Evolutionary conservation across 2,113 vertebrate genomes (phyloP).

Genomic region (Calyptommatus sinebrachiatus): DNA sequence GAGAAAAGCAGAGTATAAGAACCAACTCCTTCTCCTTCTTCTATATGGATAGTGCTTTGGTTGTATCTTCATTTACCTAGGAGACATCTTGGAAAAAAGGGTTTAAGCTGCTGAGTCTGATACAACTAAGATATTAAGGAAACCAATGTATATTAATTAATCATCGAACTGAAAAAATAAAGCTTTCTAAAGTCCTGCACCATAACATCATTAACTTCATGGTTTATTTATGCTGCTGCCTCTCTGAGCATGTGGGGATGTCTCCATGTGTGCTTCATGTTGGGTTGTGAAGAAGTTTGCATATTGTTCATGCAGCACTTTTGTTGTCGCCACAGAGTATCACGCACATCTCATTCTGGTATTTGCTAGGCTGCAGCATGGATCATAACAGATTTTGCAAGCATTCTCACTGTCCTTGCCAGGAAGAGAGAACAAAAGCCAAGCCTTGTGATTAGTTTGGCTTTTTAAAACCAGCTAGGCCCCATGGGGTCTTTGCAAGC

Average conservation of each 20-base stretch:
- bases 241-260: background rate
- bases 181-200: too few relatives aligned
- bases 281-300: background rate
- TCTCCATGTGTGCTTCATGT: background rate
- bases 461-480: slow-evolving; percentile 10
- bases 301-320: background rate
- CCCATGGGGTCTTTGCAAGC: background rate
- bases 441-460: slow-evolving; percentile 29
- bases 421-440: slow-evolving; percentile 9
- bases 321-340: background rate
- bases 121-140: too few relatives aligned
- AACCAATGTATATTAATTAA: too few relatives aligned
- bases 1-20: too few relatives aligned
- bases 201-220: too few relatives aligned
- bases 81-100: too few relatives aligned
- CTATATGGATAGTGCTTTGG: too few relatives aligned
- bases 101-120: too few relatives aligned
- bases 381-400: background rate
- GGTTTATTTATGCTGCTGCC: background rate
- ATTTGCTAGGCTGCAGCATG: slow-evolving; percentile 1
- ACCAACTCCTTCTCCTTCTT: too few relatives aligned
- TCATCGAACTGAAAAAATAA: too few relatives aligned
- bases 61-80: too few relatives aligned
- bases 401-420: background rate
- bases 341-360: background rate